Evolutionary conservation across 2,113 vertebrate genomes (phyloP).

Genomic region (Cynopterus brachyotis): DNA sequence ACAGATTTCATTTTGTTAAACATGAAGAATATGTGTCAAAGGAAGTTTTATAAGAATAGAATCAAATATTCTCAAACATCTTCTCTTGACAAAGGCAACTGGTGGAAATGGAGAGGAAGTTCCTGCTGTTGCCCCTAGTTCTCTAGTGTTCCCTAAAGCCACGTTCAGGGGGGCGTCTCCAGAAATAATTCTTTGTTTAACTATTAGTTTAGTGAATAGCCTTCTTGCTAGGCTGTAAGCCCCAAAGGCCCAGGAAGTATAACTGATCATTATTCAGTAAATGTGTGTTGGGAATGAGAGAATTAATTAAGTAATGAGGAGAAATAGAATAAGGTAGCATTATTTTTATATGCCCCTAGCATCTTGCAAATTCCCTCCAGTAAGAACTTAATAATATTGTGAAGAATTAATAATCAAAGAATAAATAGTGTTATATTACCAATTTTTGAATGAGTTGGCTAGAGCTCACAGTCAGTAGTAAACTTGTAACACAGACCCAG

Average conservation of each 20-base stretch:
- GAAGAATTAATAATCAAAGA: background rate
- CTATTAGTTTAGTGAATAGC: background rate
- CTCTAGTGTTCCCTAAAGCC: background rate
- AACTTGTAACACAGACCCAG: background rate
- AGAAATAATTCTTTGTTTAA: background rate
- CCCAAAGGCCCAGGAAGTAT: background rate
- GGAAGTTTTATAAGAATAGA: background rate
- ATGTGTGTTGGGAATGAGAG: background rate
- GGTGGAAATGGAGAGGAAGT: background rate
- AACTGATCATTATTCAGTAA: background rate
- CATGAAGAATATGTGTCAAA: background rate
- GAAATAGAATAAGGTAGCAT: background rate
- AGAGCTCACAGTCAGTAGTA: background rate
- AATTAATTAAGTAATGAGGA: conserved; percentile 7
- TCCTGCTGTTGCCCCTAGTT: background rate
- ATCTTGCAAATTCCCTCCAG: background rate
- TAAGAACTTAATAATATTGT: background rate
- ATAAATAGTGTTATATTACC: background rate
- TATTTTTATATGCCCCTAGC: background rate
- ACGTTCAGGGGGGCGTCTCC: background rate
- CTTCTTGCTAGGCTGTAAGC: background rate
- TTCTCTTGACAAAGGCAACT: background rate
- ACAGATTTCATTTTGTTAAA: background rate
- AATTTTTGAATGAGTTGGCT: background rate
- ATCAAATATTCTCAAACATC: background rate